Conservation (phyloP, 2,113 vertebrate genomes). For the Atrichornis clamosus region DNA sequence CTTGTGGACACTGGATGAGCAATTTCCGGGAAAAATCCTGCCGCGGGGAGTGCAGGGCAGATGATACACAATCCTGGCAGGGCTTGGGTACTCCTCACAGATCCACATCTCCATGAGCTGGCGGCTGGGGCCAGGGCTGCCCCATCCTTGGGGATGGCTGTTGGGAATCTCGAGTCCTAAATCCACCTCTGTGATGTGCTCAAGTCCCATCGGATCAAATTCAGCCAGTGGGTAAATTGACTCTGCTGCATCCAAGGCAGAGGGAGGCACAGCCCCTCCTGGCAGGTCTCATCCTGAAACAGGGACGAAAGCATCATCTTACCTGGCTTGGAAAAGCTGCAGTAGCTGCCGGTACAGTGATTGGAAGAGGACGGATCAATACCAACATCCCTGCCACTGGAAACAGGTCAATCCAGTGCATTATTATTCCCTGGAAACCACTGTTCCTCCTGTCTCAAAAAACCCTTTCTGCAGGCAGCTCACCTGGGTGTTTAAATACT, state of each 20-base stretch:
- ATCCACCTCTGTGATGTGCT: background rate
- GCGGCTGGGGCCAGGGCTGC: background rate
- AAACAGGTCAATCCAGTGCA: background rate
- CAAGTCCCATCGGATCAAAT: background rate
- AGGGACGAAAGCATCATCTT: background rate
- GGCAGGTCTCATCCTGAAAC: background rate
- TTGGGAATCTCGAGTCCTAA: background rate
- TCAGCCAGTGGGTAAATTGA: rapidly evolving
- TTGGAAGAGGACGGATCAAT: background rate
- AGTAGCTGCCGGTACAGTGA: background rate
- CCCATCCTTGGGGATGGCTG: background rate
- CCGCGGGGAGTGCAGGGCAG: too few relatives aligned
- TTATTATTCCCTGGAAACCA: background rate
- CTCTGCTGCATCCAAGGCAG: rapidly evolving
- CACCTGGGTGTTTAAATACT: background rate
- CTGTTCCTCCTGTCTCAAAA: background rate
- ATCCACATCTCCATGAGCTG: rapidly evolving
- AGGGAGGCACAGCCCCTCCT: rapidly evolving
- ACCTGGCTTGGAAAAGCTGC: rapidly evolving
- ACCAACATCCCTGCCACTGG: background rate
- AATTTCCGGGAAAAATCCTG: background rate
- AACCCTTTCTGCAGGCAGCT: background rate
- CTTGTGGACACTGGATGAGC: background rate
- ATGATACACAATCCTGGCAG: rapidly evolving
- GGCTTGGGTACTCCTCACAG: background rate